A percentile compares a stretch with the other conserved stretches of the same genome.
phyloP scores from a whole-genome alignment of 2,113 vertebrate genomes.

The Strigops habroptila region DNA sequence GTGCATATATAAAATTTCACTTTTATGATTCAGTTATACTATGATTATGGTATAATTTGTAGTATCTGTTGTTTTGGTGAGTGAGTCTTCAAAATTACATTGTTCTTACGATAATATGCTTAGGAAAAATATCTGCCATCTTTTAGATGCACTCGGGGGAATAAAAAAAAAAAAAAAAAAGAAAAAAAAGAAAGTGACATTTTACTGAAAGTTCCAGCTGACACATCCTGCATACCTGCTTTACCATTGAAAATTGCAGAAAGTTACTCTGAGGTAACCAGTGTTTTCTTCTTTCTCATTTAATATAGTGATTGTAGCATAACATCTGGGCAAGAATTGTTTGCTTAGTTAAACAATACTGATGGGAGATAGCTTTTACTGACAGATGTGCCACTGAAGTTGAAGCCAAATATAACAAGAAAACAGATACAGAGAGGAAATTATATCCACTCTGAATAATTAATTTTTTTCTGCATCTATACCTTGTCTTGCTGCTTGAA shows the following conservation, averaged over 20 bases:
- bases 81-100: background rate
- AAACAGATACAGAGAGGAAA: background rate
- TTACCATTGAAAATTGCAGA: background rate
- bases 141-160: background rate
- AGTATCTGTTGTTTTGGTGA: background rate
- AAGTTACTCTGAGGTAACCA: background rate
- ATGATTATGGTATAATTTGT: background rate
- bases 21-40: background rate
- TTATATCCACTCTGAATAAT: background rate
- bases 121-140: background rate
- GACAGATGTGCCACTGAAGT: background rate
- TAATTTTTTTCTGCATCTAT: background rate
- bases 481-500: background rate
- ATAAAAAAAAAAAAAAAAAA: background rate
- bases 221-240: background rate
- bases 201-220: background rate
- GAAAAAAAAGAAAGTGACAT: background rate
- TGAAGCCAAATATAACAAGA: background rate
- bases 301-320: background rate
- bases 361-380: background rate
- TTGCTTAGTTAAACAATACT: background rate
- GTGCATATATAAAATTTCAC: fast-evolving
- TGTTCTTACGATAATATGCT: background rate
- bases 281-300: background rate
- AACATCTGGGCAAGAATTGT: background rate